These are phyloP conservation scores for Melitaea cinxia DNA, from an alignment of 1,140 invertebrate genomes.

Conservation along the genomic window DNA sequence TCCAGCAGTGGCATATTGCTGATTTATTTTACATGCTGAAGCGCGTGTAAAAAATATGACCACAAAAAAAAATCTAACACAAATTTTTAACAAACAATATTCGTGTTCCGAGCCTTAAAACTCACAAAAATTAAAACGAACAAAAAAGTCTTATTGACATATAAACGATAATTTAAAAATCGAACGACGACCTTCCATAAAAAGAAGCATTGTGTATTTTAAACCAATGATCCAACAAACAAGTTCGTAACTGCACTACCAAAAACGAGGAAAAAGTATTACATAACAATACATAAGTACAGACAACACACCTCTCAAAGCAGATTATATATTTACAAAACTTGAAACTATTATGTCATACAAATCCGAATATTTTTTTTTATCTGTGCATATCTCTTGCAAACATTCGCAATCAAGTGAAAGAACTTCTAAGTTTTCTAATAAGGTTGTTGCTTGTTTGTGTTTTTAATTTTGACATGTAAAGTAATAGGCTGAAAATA, in stretches of 20 bases:
- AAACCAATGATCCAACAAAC: slow-evolving; percentile 5
- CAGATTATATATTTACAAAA: neutral
- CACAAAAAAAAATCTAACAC: too few relatives aligned
- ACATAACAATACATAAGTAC: neutral
- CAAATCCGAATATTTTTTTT: neutral
- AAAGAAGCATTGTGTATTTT: neutral
- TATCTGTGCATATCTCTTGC: neutral
- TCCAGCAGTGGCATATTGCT: too few relatives aligned
- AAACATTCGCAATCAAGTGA: slow-evolving; percentile 3
- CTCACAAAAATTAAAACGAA: neutral
- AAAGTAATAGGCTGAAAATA: neutral
- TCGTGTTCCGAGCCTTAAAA: too few relatives aligned
- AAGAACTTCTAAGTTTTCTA: neutral
- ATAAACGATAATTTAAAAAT: neutral
- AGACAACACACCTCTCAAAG: neutral
- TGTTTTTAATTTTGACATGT: neutral
- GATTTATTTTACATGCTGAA: too few relatives aligned
- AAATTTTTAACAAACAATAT: too few relatives aligned
- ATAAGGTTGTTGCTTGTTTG: neutral
- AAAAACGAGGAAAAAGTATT: neutral
- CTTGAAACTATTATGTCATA: neutral
- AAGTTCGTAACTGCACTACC: slow-evolving; percentile 5
- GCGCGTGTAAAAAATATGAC: too few relatives aligned
- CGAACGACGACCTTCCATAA: slow-evolving; percentile 1
- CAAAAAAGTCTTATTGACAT: neutral